A percentile compares a stretch with the other conserved stretches of the same genome.
These are phyloP conservation scores for Gulo gulo DNA, from an alignment of 2,113 vertebrate species.

Conservation along the genomic window DNA sequence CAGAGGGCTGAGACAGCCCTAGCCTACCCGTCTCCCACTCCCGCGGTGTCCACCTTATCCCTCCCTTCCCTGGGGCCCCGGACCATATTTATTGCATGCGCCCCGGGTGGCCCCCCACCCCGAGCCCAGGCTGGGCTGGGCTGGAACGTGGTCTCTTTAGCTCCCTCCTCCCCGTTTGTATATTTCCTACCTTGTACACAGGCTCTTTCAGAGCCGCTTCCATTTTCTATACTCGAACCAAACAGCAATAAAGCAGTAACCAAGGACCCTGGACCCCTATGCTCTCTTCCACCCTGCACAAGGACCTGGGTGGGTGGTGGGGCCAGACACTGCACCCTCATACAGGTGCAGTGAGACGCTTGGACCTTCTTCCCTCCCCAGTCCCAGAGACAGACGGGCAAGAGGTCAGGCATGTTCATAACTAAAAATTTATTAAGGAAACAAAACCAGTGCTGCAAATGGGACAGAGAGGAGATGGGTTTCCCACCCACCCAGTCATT, in stretches of 20 bases:
- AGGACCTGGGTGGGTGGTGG: background rate
- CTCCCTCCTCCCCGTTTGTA: conserved; percentile 74
- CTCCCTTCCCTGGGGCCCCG: conserved; percentile 55
- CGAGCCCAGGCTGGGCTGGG: conserved; percentile 64
- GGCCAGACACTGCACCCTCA: rapidly evolving
- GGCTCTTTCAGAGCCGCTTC: conserved; percentile 78
- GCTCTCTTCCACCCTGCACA: conserved; percentile 46
- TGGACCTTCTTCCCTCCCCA: background rate
- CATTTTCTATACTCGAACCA: conserved; percentile 81
- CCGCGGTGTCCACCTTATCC: background rate
- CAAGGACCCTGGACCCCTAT: conserved; percentile 63
- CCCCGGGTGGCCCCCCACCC: conserved; percentile 63
- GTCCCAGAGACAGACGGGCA: background rate
- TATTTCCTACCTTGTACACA: conserved; percentile 78
- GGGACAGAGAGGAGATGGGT: conserved; percentile 18
- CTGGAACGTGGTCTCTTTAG: conserved; percentile 65
- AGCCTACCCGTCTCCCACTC: conserved; percentile 36
- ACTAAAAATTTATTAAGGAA: conserved; percentile 83
- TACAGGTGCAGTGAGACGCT: background rate
- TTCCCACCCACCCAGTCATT: conserved; percentile 1
- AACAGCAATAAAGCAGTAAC: conserved; percentile 81
- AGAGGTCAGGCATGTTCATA: conserved; percentile 68
- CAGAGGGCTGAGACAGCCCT: conserved; percentile 30
- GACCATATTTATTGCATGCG: conserved; percentile 79
- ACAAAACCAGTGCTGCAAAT: conserved; percentile 71